These are phyloP conservation scores for Heliconius ismenius DNA, from an alignment of 2,888 invertebrate genomes.

Conservation along the genomic window DNA sequence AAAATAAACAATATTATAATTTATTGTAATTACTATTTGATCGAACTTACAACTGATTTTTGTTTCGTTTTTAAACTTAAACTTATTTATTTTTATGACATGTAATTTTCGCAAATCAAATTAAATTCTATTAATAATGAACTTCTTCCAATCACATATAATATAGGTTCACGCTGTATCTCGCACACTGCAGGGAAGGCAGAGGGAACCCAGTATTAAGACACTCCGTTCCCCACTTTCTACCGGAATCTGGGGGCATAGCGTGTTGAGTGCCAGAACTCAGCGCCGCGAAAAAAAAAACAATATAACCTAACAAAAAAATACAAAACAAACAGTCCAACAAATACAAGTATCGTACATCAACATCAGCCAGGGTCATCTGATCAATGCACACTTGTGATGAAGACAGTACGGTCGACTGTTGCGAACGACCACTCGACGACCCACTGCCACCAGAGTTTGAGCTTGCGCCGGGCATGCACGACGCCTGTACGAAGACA, in stretches of 20 bases:
- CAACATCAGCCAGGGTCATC: conserved; percentile 87
- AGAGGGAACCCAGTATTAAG: no score
- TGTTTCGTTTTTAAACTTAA: no score
- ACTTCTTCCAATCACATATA: neutral
- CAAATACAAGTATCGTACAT: conserved; percentile 79
- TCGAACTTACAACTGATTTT: no score
- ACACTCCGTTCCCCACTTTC: no score
- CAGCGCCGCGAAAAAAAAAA: no score
- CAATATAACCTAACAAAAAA: conserved; percentile 26
- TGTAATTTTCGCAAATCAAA: no score
- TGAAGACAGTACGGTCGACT: conserved; percentile 77
- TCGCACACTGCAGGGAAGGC: no score
- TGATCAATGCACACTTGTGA: conserved; percentile 91
- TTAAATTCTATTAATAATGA: no score
- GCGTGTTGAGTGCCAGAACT: no score
- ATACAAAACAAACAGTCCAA: neutral
- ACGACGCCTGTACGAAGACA: neutral
- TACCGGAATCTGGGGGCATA: no score
- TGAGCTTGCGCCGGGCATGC: conserved; percentile 45
- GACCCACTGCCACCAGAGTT: conserved; percentile 67
- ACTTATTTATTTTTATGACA: no score
- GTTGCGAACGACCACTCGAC: conserved; percentile 61
- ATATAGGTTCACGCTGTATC: neutral
- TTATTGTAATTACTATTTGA: no score
- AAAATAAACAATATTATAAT: neutral